Conservation (phyloP, 1,140 invertebrate genomes). For the Drosophila sechellia region DNA sequence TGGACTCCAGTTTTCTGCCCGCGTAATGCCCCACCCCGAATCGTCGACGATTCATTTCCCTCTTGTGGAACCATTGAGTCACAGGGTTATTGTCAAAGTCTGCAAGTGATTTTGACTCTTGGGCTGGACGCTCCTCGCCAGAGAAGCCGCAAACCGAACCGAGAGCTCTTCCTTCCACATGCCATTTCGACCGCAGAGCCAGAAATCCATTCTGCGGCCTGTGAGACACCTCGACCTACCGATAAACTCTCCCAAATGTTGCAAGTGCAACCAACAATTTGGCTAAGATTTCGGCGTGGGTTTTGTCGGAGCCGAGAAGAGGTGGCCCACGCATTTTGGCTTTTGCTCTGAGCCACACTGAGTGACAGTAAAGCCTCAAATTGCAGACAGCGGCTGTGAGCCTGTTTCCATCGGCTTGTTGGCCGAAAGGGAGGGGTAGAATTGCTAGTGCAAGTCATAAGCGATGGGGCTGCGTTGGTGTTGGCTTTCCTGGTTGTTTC, state of each 20-base stretch:
- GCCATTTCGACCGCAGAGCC: conserved; percentile 56
- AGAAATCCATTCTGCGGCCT: conserved; percentile 54
- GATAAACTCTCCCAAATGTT: conserved; percentile 7
- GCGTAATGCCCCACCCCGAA: neutral
- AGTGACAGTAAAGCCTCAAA: conserved; percentile 78
- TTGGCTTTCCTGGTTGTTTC: conserved; percentile 18
- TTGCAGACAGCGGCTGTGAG: conserved; percentile 57
- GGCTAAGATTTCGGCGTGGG: conserved; percentile 72
- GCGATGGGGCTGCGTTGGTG: conserved; percentile 32
- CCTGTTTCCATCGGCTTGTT: conserved; percentile 31
- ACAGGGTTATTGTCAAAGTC: conserved; percentile 68
- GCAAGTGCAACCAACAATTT: conserved; percentile 73
- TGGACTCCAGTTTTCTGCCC: neutral
- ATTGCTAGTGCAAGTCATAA: conserved; percentile 50
- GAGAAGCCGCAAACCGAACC: conserved; percentile 13
- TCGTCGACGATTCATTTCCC: conserved; percentile 12
- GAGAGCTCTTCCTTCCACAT: conserved; percentile 24
- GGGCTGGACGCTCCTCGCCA: conserved; percentile 7
- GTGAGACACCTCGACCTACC: conserved; percentile 7
- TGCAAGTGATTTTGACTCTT: conserved; percentile 38
- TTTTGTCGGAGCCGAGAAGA: conserved; percentile 6
- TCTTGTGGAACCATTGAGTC: conserved; percentile 18
- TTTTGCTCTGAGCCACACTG: conserved; percentile 34
- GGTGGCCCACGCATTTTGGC: conserved; percentile 56
- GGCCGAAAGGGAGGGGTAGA: neutral